A percentile compares a stretch with the other conserved stretches of the same genome.
phyloP scores from a whole-genome alignment of 2,113 vertebrate genomes.

The Ammodytes dubius region DNA sequence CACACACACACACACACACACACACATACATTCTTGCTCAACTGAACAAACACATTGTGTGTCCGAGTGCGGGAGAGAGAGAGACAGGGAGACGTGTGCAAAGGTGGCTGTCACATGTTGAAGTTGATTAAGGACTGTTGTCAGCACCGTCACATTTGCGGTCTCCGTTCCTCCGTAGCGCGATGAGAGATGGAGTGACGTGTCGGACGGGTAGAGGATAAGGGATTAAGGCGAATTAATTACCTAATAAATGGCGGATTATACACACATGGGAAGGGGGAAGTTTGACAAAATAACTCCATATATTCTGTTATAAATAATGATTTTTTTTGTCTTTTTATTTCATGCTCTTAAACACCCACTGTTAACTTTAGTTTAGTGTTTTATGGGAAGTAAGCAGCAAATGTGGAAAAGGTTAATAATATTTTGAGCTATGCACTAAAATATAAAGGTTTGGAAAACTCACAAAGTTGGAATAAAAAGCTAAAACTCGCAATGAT shows the following conservation, averaged over 20 bases:
- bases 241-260: slow-evolving; percentile 49
- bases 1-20: slow-evolving; percentile 61
- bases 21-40: slow-evolving; percentile 67
- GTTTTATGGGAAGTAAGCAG: neutral
- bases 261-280: neutral
- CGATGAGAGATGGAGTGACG: slow-evolving; percentile 65
- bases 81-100: slow-evolving; percentile 30
- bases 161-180: slow-evolving; percentile 14
- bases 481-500: too few species aligned
- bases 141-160: slow-evolving; percentile 73
- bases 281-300: neutral
- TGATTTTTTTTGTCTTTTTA: neutral
- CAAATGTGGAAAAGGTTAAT: too few species aligned
- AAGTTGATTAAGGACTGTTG: slow-evolving; percentile 70
- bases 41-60: slow-evolving; percentile 72
- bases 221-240: slow-evolving; percentile 53
- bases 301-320: neutral
- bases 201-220: slow-evolving; percentile 25
- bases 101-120: slow-evolving; percentile 30
- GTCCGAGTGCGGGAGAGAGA: slow-evolving; percentile 51
- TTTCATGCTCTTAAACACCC: neutral
- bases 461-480: too few species aligned
- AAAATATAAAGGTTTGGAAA: too few species aligned
- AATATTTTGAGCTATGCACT: too few species aligned
- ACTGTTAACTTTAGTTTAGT: neutral